A percentile compares a stretch with the other conserved stretches of the same genome.
These are phyloP conservation scores for Ctenopoma multispine DNA, from an alignment of 2,797 vertebrate genomes.

Conservation along the genomic window DNA sequence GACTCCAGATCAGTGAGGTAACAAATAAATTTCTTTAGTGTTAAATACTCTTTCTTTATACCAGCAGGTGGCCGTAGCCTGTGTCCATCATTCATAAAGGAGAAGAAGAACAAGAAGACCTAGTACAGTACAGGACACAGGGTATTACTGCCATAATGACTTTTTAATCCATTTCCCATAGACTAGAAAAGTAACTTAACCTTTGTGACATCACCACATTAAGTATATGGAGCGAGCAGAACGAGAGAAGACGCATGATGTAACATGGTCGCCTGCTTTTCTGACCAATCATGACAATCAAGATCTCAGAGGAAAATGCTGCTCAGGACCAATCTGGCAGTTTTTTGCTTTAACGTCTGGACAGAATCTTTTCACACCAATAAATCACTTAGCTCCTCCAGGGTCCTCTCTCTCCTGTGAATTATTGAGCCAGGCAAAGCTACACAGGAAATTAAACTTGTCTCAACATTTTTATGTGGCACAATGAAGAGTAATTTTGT, in stretches of 20 bases:
- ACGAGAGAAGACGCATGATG: no score
- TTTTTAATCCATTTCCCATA: no score
- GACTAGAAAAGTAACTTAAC: no score
- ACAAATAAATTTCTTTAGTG: no score
- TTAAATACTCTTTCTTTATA: no score
- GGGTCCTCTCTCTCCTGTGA: slow-evolving; percentile 24
- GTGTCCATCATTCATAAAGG: no score
- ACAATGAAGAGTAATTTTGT: slow-evolving; percentile 13
- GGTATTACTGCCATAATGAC: no score
- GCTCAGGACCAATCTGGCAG: not conserved
- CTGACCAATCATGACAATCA: slow-evolving; percentile 28
- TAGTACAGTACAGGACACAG: no score
- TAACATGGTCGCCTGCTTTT: slow-evolving; percentile 24
- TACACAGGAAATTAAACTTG: slow-evolving; percentile 16
- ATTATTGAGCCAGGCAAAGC: slow-evolving; percentile 40
- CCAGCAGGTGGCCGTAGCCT: slow-evolving; percentile 37
- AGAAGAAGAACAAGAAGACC: not conserved
- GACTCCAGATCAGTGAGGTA: no score
- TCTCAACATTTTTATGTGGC: slow-evolving; percentile 21
- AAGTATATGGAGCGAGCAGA: no score
- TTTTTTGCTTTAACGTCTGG: slow-evolving; percentile 11
- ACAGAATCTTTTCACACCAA: slow-evolving; percentile 32
- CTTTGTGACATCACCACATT: no score
- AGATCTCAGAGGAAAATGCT: not conserved
- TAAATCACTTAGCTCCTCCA: slow-evolving; percentile 36